Evolutionary conservation across 2,888 invertebrate genomes (phyloP), one percentile per base, ranked within the genome.

Genomic region (Acleris cristana): DNA sequence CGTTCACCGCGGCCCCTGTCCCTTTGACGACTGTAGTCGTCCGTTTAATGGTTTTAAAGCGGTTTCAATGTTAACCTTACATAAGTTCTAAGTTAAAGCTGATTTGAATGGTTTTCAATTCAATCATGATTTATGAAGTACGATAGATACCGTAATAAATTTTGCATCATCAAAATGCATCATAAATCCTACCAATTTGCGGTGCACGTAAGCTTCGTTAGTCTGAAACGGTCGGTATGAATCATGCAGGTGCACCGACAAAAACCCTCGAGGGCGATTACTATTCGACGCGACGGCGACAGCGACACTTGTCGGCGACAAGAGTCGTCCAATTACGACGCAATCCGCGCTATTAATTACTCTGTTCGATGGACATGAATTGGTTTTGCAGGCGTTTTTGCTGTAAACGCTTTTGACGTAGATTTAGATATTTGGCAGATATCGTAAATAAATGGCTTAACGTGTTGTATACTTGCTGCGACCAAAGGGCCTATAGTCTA

Each of bases 1-100:
- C 40, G 40, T 40, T 77, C 84, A 16, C 82, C 69, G 73, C 76
- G 79, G 76, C 71, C 74, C 73, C 69, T 79, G 82, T 80, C 86
- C 85, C 87, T 89, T 90, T 88, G 85, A 87, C 84, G 78, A 80
- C 76, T 79, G 79, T 83, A 79, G 82, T 53, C 57, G 48, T 53
- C 83, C 83, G 81, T 82, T 83, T 84, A 87, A 88, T 86, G 87
- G 79, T 86, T 87, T 88, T 86, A 89, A 88, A 48, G 88, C 87
- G 85, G 74, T 88, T 88, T 85, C 84, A 85, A 80, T 85, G 85
- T 84, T 78, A 62, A 67, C 51, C 48, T 62, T 52, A 61, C 56
- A 30, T 66, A 52, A 45, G 30, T 56, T 40, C 40, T 40, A 3
- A 12, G 12, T 34, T 34, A 34, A 34, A 34, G 34, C 12, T 34